A percentile compares a stretch with the other conserved stretches of the same genome.
These are phyloP conservation scores for Falcunculus frontatus DNA, from an alignment of 2,113 vertebrate species.

Conservation along the genomic window DNA sequence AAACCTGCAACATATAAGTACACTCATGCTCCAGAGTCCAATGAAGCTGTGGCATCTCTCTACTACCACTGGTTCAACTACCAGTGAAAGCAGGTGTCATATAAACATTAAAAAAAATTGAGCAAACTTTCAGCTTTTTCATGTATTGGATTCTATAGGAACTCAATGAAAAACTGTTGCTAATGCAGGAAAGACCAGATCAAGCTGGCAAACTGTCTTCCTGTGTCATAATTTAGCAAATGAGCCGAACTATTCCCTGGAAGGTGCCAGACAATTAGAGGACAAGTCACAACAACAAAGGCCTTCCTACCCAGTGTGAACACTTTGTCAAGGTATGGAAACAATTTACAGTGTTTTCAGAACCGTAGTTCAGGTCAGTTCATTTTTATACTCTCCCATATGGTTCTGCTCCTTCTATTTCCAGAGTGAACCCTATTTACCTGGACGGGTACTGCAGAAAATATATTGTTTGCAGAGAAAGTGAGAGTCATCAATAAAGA, in stretches of 20 bases:
- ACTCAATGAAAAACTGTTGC: neutral
- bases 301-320: neutral
- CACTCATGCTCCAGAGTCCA: neutral
- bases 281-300: slow-evolving; percentile 12
- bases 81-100: neutral
- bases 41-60: neutral
- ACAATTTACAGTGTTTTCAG: slow-evolving; percentile 59
- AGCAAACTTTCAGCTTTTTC: neutral
- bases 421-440: slow-evolving; percentile 57
- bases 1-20: neutral
- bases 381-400: slow-evolving; percentile 52
- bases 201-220: neutral
- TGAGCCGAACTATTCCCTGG: neutral
- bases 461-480: slow-evolving; percentile 56
- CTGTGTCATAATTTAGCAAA: neutral
- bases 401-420: slow-evolving; percentile 47
- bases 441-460: slow-evolving; percentile 12
- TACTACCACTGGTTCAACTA: neutral
- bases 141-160: neutral
- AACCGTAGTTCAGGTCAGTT: slow-evolving; percentile 38
- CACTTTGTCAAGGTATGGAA: slow-evolving; percentile 52
- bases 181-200: neutral
- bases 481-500: slow-evolving; percentile 60
- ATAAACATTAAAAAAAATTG: neutral
- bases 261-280: slow-evolving; percentile 9